Conservation (phyloP, 2,888 invertebrate species). For the Platycnemis pennipes region DNA sequence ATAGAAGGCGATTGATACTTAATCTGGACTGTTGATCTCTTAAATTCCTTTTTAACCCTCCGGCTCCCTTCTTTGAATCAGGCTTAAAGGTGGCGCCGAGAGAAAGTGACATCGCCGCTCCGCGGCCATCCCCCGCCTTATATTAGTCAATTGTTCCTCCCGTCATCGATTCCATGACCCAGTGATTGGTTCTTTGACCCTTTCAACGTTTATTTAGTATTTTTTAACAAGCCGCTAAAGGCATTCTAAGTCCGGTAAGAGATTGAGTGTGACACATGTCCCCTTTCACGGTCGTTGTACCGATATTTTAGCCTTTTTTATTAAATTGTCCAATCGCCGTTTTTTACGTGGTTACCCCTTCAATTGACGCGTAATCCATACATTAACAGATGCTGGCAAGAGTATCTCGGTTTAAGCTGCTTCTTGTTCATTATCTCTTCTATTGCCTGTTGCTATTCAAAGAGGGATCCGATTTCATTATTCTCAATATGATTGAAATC, state of each 20-base stretch:
- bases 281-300: not conserved
- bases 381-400: not conserved
- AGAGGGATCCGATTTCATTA: too few relatives aligned
- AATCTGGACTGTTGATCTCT: conserved; percentile 55
- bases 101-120: not conserved
- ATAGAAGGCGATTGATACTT: conserved; percentile 16
- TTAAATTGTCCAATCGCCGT: not conserved
- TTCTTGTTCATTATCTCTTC: not conserved
- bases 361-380: not conserved
- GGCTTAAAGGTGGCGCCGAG: not conserved
- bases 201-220: not conserved
- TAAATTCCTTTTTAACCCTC: conserved; percentile 9
- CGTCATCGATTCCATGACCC: not conserved
- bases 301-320: not conserved
- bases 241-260: not conserved
- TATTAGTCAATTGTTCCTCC: not conserved
- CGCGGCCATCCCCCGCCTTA: not conserved
- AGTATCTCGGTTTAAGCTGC: not conserved
- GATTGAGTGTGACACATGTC: not conserved
- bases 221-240: not conserved
- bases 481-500: too few relatives aligned
- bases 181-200: not conserved
- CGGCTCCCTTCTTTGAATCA: not conserved
- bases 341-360: not conserved
- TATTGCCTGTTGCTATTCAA: not conserved